Base-by-base conservation (phyloP, 2,888 invertebrate species). In the Pteria penguin region DNA sequence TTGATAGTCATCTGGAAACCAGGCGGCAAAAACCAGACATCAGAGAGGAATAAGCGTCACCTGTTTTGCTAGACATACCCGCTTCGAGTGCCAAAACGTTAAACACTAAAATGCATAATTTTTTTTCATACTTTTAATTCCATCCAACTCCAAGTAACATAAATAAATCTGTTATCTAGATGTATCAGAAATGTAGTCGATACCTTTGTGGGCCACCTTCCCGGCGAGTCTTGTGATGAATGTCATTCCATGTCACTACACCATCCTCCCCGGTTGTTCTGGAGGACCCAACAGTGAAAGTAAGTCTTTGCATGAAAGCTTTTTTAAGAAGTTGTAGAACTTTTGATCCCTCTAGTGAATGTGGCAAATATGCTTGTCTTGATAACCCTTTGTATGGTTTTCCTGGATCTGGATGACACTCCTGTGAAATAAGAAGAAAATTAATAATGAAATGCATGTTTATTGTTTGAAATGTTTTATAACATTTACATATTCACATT, bases 191-290 rank as follows among this genome's bases (percentile, higher is more conserved):
- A n/a, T n/a, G n/a, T n/a, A n/a, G n/a, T n/a, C n/a, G n/a, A 29
- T 73, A 88, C 88, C 72, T 80, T 29, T 76, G 71, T 8, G 87
- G 77, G 2, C 89, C 89, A 11, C 90, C 90, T 45, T 62, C 22
- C 4, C 81, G 72, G 55, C 72, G 85, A 29, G 90, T 90, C 78
- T 90, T 90, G 79, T 90, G 90, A 66, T 90, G 90, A 52, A 90
- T 86, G 66, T 90, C 90, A 72, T 90, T 89, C 90, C 89, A 90
- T 0, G 86, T 85, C 33, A 90, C 81, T 3, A 84, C 83, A 62
- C 82, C 82, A 31, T 82, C 77, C 22, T 68, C 75, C 18, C 89
- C 90, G 8, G 87, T 86, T 4, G 88, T 90, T 4, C 77, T 65
- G 3, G 90, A 90, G 14, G 79, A 80, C 2, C 90, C 89, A 32